These are phyloP conservation scores for Terrapene triunguis DNA, from an alignment of 2,113 vertebrate species.

Conservation along the genomic window DNA sequence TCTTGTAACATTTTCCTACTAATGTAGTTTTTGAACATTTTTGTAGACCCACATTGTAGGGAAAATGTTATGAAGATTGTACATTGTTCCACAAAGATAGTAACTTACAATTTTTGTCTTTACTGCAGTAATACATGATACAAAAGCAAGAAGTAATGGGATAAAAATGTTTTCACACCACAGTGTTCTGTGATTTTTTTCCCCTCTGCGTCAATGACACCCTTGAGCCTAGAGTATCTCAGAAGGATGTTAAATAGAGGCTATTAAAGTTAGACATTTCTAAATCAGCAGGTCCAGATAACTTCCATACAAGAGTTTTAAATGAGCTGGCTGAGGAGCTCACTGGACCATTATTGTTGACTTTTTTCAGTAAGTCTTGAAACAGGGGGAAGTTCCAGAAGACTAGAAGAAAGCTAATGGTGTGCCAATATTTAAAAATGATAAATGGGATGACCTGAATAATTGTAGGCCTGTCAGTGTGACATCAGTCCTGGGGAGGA, in stretches of 20 bases:
- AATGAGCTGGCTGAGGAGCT: background rate
- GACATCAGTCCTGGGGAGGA: background rate
- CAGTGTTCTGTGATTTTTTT: background rate
- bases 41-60: background rate
- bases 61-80: background rate
- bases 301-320: background rate
- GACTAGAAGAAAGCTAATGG: background rate
- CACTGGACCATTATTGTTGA: background rate
- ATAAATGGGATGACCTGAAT: no score
- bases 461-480: background rate
- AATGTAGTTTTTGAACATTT: background rate
- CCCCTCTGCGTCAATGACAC: background rate
- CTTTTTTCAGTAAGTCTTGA: background rate
- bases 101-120: background rate
- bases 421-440: background rate
- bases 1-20: background rate
- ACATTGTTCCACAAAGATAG: background rate
- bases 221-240: background rate
- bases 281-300: background rate
- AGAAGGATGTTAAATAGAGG: background rate
- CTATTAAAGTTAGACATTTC: background rate
- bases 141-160: background rate
- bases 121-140: rapidly evolving
- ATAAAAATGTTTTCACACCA: background rate
- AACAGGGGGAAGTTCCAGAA: background rate